These are phyloP conservation scores for Ryuthela nishihirai DNA, from an alignment of 2,888 invertebrate species.

Conservation along the genomic window DNA sequence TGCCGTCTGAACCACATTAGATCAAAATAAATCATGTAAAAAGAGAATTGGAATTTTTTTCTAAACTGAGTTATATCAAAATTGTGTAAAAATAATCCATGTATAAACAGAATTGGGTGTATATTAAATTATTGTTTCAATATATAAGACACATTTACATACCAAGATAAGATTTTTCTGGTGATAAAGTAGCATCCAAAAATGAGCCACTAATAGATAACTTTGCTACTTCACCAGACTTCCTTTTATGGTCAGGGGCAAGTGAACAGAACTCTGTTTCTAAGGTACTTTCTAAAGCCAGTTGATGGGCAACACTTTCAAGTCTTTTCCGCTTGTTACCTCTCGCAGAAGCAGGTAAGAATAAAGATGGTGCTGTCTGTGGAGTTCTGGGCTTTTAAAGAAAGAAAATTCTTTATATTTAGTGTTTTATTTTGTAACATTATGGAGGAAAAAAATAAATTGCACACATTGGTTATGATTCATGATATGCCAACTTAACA, in stretches of 20 bases:
- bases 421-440: too few species aligned
- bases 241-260: slow-evolving; percentile 65
- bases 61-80: too few species aligned
- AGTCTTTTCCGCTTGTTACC: slow-evolving; percentile 36
- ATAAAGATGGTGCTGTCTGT: slow-evolving; percentile 6
- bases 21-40: too few species aligned
- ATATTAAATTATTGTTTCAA: too few species aligned
- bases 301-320: slow-evolving; percentile 44
- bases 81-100: too few species aligned
- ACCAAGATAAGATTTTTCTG: slow-evolving; percentile 54
- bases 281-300: slow-evolving; percentile 20
- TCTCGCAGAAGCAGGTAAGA: slow-evolving; percentile 19
- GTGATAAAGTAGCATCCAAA: slow-evolving; percentile 81
- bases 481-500: too few species aligned
- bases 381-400: slow-evolving; percentile 4
- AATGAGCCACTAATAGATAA: slow-evolving; percentile 82
- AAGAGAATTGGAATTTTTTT: too few species aligned
- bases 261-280: slow-evolving; percentile 34
- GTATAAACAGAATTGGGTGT: too few species aligned
- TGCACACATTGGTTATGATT: too few species aligned
- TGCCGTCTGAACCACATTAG: too few species aligned
- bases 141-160: too few species aligned
- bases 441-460: too few species aligned
- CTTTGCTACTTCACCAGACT: slow-evolving; percentile 80
- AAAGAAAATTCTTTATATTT: background rate